Evolutionary conservation across 2,797 vertebrate species (phyloP).

Genomic region (Characodon lateralis): DNA sequence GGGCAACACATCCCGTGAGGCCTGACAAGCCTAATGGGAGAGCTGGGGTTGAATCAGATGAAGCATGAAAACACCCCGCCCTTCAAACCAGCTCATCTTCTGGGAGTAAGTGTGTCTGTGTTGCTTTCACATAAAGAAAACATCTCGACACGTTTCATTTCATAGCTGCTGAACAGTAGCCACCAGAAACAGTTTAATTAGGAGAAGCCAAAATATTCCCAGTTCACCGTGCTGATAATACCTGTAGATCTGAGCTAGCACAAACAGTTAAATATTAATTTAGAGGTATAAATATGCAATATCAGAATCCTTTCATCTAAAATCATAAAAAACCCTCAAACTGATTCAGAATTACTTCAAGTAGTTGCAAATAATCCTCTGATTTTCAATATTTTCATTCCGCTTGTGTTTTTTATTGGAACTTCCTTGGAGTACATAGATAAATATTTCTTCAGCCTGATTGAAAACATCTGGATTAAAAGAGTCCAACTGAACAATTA

Average conservation of each 20-base stretch:
- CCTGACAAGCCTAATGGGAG: conserved; percentile 44
- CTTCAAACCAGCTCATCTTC: conserved; percentile 48
- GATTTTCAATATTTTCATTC: not conserved
- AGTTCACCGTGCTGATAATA: not conserved
- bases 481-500: no score
- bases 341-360: not conserved
- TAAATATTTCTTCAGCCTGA: no score
- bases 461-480: no score
- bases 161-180: conserved; percentile 6
- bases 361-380: not conserved
- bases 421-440: no score
- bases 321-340: not conserved
- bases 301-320: not conserved
- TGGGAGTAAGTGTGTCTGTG: conserved; percentile 38
- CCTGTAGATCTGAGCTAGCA: not conserved
- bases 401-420: no score
- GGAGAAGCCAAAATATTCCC: not conserved
- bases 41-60: conserved; percentile 32
- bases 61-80: conserved; percentile 46
- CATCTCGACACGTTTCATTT: not conserved
- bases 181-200: conserved; percentile 12
- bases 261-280: not conserved
- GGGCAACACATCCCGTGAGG: conserved; percentile 38
- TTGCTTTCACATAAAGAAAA: conserved; percentile 28
- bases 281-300: not conserved